phyloP scores from a whole-genome alignment of 2,888 invertebrate species.

The Pristionchus mayeri region DNA sequence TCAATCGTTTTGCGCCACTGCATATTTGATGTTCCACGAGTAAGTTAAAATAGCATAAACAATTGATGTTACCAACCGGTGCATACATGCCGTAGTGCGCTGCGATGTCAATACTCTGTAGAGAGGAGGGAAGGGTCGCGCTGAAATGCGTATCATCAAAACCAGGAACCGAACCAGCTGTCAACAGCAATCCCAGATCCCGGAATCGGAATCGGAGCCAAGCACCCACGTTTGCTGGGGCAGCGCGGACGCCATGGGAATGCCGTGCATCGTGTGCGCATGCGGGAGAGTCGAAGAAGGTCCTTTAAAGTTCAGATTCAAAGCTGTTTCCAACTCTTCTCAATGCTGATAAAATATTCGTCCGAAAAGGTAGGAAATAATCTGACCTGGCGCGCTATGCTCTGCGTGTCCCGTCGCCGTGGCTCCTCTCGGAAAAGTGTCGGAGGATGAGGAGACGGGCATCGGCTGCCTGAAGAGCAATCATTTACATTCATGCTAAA shows the following conservation, averaged over 20 bases:
- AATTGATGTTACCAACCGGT: background rate
- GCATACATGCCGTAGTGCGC: constrained; percentile 48
- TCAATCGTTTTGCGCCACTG: background rate
- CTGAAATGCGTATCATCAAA: background rate
- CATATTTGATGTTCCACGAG: background rate
- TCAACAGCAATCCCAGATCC: background rate
- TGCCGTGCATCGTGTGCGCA: constrained; percentile 62
- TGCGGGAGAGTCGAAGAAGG: constrained; percentile 60
- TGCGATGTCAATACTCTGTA: constrained; percentile 45
- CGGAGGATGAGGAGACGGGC: constrained; percentile 1
- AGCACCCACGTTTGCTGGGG: constrained; percentile 35
- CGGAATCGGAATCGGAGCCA: background rate
- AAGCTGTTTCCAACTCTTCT: too few species aligned
- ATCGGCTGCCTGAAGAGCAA: background rate
- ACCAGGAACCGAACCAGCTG: background rate
- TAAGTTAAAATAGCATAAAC: background rate
- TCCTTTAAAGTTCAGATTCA: background rate
- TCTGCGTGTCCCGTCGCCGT: background rate
- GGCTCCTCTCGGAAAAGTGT: background rate
- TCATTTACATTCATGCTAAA: background rate
- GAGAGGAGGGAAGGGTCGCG: constrained; percentile 44
- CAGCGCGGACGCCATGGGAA: constrained; percentile 47
- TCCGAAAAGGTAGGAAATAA: too few species aligned
- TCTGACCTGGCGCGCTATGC: background rate
- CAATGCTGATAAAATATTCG: too few species aligned